Conservation (phyloP, 2,113 vertebrate species). For the Mirza zaza region DNA sequence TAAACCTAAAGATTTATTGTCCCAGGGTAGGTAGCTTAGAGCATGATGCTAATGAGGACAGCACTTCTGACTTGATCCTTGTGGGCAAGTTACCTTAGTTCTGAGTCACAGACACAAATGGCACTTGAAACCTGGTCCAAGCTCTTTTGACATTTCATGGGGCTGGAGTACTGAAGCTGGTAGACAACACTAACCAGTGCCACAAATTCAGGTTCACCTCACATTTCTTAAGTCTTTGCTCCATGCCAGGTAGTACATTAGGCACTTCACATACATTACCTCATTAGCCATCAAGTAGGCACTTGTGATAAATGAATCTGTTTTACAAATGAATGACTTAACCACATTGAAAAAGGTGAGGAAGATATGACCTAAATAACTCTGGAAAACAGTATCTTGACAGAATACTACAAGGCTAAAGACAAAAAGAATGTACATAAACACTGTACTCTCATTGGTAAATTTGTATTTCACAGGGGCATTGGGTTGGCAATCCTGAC, state of each 20-base stretch:
- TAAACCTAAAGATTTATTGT: background rate
- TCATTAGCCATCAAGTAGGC: background rate
- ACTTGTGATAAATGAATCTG: background rate
- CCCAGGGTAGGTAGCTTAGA: background rate
- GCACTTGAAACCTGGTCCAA: background rate
- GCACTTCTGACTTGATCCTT: background rate
- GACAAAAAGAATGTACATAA: background rate
- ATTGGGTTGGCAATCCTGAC: background rate
- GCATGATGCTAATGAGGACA: background rate
- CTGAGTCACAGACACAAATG: background rate
- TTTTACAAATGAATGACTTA: background rate
- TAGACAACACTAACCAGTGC: background rate
- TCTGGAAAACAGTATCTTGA: background rate
- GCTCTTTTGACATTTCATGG: background rate
- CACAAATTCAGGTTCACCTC: background rate
- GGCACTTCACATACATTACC: background rate
- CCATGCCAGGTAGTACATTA: slow-evolving; percentile 35
- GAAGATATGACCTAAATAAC: background rate
- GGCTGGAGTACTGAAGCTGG: background rate
- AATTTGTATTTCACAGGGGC: background rate
- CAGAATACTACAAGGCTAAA: background rate
- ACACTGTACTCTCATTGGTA: background rate
- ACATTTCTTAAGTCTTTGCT: background rate
- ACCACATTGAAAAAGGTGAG: background rate
- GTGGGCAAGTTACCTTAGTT: background rate